These are phyloP conservation scores for Discoglossus pictus DNA, from an alignment of 2,797 vertebrate species.

Conservation along the genomic window DNA sequence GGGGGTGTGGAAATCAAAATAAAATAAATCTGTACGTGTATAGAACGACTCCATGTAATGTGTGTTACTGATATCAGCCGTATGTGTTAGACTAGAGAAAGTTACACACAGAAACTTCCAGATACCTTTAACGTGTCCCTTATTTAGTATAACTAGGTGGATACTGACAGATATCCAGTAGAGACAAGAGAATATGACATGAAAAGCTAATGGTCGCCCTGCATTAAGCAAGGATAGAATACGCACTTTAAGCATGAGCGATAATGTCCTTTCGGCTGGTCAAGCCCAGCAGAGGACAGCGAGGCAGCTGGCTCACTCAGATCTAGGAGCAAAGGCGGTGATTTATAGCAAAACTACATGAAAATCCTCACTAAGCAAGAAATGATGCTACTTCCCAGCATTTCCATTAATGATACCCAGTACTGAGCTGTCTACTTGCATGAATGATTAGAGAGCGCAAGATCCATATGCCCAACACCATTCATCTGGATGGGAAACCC, in stretches of 20 bases:
- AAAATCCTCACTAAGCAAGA: background rate
- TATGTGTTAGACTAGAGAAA: no score
- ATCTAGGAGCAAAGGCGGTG: background rate
- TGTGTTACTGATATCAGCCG: no score
- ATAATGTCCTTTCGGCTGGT: background rate
- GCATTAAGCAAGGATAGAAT: no score
- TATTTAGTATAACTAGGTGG: no score
- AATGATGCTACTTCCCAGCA: background rate
- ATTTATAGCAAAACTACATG: background rate
- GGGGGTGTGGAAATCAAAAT: no score
- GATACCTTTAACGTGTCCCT: no score
- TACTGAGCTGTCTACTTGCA: background rate
- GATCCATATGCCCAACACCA: background rate
- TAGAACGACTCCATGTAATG: no score
- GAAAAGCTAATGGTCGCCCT: no score
- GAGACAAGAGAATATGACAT: no score
- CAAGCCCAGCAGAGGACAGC: background rate
- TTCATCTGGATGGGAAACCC: conserved; percentile 25
- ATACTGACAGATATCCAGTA: no score
- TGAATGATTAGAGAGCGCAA: background rate
- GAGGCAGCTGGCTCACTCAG: background rate
- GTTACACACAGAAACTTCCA: no score
- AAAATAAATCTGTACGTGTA: no score
- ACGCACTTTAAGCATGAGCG: background rate
- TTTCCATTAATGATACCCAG: conserved; percentile 1